phyloP scores from a whole-genome alignment of 2,888 invertebrate genomes.

The Drosophila greeni region DNA sequence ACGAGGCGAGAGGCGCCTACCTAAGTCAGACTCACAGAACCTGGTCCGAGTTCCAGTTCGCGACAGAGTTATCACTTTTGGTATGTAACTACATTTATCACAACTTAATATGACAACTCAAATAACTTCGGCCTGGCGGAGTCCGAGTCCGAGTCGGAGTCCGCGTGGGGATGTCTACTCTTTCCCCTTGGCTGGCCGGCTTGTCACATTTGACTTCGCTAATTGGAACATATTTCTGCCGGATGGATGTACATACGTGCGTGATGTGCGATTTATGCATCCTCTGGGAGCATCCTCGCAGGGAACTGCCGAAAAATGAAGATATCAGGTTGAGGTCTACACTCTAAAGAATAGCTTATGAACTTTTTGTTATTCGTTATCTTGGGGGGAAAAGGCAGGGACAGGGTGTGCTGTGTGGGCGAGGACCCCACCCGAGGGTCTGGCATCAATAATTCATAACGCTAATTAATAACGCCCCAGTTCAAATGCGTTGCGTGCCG shows the following conservation, averaged over 20 bases:
- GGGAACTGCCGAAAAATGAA: slow-evolving; percentile 49
- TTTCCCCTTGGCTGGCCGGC: slow-evolving; percentile 31
- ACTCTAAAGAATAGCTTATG: slow-evolving; percentile 3
- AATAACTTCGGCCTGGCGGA: slow-evolving; percentile 66
- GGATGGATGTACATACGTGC: slow-evolving; percentile 1
- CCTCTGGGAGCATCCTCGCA: slow-evolving; percentile 42
- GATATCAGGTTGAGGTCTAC: slow-evolving; percentile 54
- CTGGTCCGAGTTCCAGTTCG: no score
- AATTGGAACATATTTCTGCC: slow-evolving; percentile 72
- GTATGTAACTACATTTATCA: slow-evolving; percentile 77
- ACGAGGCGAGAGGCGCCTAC: not conserved
- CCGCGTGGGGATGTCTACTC: slow-evolving; percentile 27
- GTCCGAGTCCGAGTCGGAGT: not conserved
- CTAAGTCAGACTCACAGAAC: no score
- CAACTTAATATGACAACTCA: slow-evolving; percentile 76
- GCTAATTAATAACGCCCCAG: slow-evolving; percentile 78
- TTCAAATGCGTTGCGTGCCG: slow-evolving; percentile 56
- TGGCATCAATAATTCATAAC: slow-evolving; percentile 77
- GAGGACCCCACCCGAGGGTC: slow-evolving; percentile 24
- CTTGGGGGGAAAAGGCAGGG: not conserved
- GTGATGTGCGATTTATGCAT: slow-evolving; percentile 72
- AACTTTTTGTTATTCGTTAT: not conserved
- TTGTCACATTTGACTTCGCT: slow-evolving; percentile 71
- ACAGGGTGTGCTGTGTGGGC: slow-evolving; percentile 33
- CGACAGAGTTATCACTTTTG: slow-evolving; percentile 74